Base-by-base conservation (phyloP, 2,113 vertebrate genomes). In the Nothoprocta perdicaria region DNA sequence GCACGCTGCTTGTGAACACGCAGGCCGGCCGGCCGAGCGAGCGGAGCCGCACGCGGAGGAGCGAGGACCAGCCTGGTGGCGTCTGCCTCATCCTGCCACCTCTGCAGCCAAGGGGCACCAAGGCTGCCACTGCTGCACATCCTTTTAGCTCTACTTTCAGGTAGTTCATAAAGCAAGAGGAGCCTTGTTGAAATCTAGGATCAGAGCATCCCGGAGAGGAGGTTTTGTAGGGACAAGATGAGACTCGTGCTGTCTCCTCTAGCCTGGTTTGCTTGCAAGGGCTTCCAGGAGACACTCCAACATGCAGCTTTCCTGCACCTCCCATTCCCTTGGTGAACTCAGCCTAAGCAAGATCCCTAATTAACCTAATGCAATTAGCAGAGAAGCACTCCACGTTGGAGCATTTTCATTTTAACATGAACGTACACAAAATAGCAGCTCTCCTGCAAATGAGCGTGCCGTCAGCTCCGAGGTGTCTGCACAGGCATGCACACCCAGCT, bases 351-450 rank as follows among this genome's bases (percentile, higher is more conserved):
- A 81, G 29, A 72, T 19, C 53, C 33, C 74, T 66, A 86, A 94
- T 91, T 73, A 93, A 89, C 40, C 58, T 86, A 65, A 78, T 33
- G 35, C 48, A 90, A 94, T 91, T 86, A 94, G 66, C 73, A 85
- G n/a, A 0, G 0, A 61, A 83, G 63, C 62, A 60, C 84, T 90
- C 67, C 5, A 18, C 48, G 77, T 75, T 62, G 33, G 57, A 89
- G 84, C 63, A 41, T 82, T 85, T 91, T 81, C 33, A 18, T 52
- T 78, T 80, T 75, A 78, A 63, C 68, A 26, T 35, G 23, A 74
- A 58, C 15, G 73, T 65, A 83, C 45, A 81, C 53, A 79, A 71
- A 84, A 27, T 10, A 88, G 75, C 55, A 76, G 29, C 84, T 79
- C 67, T 76, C 52, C 27, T 63, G 41, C 71, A 66, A 86, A 33